Base-by-base conservation (phyloP, 2,797 vertebrate species). In the Aythya fuligula region DNA sequence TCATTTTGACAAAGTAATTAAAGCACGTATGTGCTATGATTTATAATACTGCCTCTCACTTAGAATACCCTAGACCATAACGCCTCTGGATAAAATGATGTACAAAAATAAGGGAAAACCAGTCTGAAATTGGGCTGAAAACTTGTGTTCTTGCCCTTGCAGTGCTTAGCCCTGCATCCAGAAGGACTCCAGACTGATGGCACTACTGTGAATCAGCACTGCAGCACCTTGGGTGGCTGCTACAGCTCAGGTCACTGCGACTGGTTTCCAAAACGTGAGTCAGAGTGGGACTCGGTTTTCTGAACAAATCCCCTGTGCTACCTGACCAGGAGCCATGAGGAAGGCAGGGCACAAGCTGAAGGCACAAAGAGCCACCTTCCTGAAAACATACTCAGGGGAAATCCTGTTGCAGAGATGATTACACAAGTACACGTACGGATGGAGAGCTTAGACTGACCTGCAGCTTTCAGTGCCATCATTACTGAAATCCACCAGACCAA, bases 1-100 rank as follows among this genome's bases (percentile, higher is more conserved):
- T 95, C 77, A 90, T 67, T 77, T 89, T 95, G 94, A 95, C 93
- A 95, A 95, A 97, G 87, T 96, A 96, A 96, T 96, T 93, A 96
- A 95, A 82, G 74, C 67, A 34, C 54, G 19, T 60, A 41, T 60
- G 38, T 64, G 53, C 67, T 76, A 15, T 90, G 73, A 95, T 95
- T 95, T 94, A 93, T 96, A 76, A 43, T 32, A 6, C 60, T 78
- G 58, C 57, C 61, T 95, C 82, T 94, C 0, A 0, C 4, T 51
- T 78, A 27, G 22, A 70, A 60, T 39, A 39, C 57, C n/a, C 43
- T 4, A 9, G 53, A 51, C 49, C 10, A 1, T 9, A 25, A 45
- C 18, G 62, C 62, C 6, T 75, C 75, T 72, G 51, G 89, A 24
- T 65, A 51, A 8, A 9, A 72, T 7, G 62, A 56, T 22, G 36